Base-by-base conservation (phyloP, 2,797 vertebrate species). In the Danionella dracula region DNA sequence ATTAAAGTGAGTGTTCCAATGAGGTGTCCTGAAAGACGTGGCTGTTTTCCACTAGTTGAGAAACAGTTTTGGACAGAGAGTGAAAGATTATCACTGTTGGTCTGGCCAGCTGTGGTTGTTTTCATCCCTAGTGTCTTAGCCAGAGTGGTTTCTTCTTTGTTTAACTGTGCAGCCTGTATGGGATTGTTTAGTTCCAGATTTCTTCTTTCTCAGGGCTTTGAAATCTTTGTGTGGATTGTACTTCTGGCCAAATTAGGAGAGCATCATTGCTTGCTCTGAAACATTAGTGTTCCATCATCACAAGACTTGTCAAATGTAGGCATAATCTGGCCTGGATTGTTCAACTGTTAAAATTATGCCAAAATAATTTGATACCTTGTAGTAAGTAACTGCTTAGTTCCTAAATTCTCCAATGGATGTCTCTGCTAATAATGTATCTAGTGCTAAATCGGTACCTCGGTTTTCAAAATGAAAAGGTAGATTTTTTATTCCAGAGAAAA, bases 261-360 rank as follows among this genome's bases (percentile, higher is more conserved):
- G 53, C 68, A 65, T 67, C 50, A 42, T 44, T 66, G 38, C 79
- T 82, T 78, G 64, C 71, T 73, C 75, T 72, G 57, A 79, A 70
- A 67, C 62, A 74, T 74, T 71, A 62, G 76, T 59, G 68, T 64
- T 75, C 58, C 45, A 12, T 35, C 65, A 66, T 66, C 73, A 68
- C 68, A 57, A 76, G 81, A 70, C 61, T n/a, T n/a, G n/a, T n/a
- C n/a, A n/a, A n/a, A n/a, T n/a, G n/a, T n/a, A n/a, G n/a, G n/a
- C n/a, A n/a, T n/a, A n/a, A n/a, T n/a, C n/a, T n/a, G n/a, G n/a
- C n/a, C n/a, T n/a, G n/a, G n/a, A n/a, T n/a, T n/a, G n/a, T n/a
- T n/a, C n/a, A n/a, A n/a, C n/a, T n/a, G n/a, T n/a, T n/a, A n/a
- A n/a, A n/a, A n/a, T n/a, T n/a, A n/a, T n/a, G n/a, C n/a, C n/a